These are phyloP conservation scores for Rhinolophus sinicus DNA, from an alignment of 2,113 vertebrate genomes.

Conservation along the genomic window DNA sequence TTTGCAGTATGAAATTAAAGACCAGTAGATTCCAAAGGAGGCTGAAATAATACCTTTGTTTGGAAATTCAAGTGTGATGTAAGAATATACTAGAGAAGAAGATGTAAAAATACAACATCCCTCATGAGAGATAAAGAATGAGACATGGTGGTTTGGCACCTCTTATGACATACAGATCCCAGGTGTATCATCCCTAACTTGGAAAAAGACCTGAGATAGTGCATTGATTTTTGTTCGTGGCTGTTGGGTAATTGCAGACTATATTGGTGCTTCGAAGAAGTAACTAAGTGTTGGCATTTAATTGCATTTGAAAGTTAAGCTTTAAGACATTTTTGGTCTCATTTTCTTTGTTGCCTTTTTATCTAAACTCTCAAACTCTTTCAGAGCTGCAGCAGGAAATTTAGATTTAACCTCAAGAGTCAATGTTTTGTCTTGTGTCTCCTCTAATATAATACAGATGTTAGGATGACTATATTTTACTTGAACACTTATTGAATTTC, in stretches of 20 bases:
- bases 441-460: slow-evolving; percentile 88
- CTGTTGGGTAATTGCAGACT: slow-evolving; percentile 76
- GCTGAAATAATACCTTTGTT: not conserved
- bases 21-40: not conserved
- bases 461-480: slow-evolving; percentile 84
- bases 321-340: slow-evolving; percentile 76
- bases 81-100: not conserved
- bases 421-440: slow-evolving; percentile 89
- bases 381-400: slow-evolving; percentile 87
- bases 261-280: slow-evolving; percentile 81
- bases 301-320: slow-evolving; percentile 78
- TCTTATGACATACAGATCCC: not conserved
- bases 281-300: slow-evolving; percentile 80
- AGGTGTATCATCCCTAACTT: not conserved
- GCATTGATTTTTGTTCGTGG: slow-evolving; percentile 74
- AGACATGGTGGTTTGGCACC: not conserved
- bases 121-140: not conserved
- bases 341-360: slow-evolving; percentile 82
- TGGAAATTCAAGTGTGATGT: not conserved
- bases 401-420: slow-evolving; percentile 89
- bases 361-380: slow-evolving; percentile 83
- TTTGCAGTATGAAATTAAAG: slow-evolving; percentile 14
- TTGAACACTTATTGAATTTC: slow-evolving; percentile 84
- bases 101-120: not conserved
- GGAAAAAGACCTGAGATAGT: slow-evolving; percentile 59